These are phyloP conservation scores for Rhyacichthys aspro DNA, from an alignment of 2,797 vertebrate species.

Conservation along the genomic window DNA sequence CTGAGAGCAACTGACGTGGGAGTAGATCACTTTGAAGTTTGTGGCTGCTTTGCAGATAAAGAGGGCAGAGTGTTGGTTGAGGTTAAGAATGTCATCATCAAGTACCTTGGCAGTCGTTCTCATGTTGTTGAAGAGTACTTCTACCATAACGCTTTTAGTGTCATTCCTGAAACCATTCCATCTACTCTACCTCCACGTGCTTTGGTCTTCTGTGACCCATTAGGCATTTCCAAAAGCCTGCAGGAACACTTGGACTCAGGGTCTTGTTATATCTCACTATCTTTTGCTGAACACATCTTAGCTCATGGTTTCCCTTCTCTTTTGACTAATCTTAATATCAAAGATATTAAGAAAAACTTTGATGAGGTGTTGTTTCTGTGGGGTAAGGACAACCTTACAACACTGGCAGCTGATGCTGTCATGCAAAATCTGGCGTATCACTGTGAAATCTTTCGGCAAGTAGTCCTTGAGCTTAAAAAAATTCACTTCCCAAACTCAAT, in stretches of 20 bases:
- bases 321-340: constrained; percentile 62
- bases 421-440: constrained; percentile 75
- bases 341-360: constrained; percentile 63
- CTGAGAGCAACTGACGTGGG: constrained; percentile 74
- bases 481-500: constrained; percentile 66
- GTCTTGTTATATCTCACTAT: constrained; percentile 48
- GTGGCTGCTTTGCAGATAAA: constrained; percentile 85
- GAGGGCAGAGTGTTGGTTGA: constrained; percentile 82
- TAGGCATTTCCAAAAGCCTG: constrained; percentile 78
- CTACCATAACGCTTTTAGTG: constrained; percentile 80
- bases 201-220: constrained; percentile 82
- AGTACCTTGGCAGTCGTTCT: constrained; percentile 68
- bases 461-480: constrained; percentile 77
- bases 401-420: constrained; percentile 51
- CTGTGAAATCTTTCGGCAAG: constrained; percentile 84
- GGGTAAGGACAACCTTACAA: constrained; percentile 79
- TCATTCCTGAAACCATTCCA: constrained; percentile 34
- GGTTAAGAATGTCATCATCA: constrained; percentile 76
- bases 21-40: constrained; percentile 78
- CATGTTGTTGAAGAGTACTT: constrained; percentile 80
- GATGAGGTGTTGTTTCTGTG: constrained; percentile 86
- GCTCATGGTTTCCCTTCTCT: constrained; percentile 57
- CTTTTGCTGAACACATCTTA: constrained; percentile 56
- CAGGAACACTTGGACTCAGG: constrained; percentile 73
- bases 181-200: constrained; percentile 56